Conservation (phyloP, 1,140 invertebrate species). For the Hyles vespertilio region DNA sequence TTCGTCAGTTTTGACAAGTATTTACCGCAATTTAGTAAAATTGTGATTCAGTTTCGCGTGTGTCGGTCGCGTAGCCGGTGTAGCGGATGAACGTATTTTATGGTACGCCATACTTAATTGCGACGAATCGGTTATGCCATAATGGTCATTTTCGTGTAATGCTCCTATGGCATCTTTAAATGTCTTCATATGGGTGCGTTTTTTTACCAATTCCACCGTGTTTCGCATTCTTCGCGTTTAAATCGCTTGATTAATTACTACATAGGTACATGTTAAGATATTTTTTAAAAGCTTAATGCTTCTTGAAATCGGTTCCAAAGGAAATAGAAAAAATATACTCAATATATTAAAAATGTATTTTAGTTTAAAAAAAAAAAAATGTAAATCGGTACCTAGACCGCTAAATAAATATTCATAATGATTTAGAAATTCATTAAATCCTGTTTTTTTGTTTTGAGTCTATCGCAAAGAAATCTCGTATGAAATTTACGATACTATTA, state of each 20-base stretch:
- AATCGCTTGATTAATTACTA: too few relatives aligned
- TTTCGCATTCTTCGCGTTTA: too few relatives aligned
- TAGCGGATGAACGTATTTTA: conserved; percentile 26
- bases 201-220: too few relatives aligned
- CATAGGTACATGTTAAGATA: neutral
- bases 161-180: too few relatives aligned
- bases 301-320: neutral
- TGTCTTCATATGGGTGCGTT: too few relatives aligned
- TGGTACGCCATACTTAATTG: conserved; percentile 33
- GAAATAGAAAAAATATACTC: too few relatives aligned
- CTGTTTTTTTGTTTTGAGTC: too few relatives aligned
- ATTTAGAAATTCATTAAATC: too few relatives aligned
- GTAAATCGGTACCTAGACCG: neutral
- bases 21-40: conserved; percentile 12
- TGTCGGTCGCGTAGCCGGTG: conserved; percentile 33
- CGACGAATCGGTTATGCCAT: conserved; percentile 41
- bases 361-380: neutral
- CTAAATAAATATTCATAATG: too few relatives aligned
- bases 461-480: too few relatives aligned
- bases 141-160: conserved; percentile 7
- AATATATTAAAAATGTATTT: too few relatives aligned
- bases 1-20: neutral
- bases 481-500: too few relatives aligned
- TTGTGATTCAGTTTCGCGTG: conserved; percentile 35
- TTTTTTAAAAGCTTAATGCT: neutral